phyloP scores from a whole-genome alignment of 2,113 vertebrate species.

The Silurus asotus region DNA sequence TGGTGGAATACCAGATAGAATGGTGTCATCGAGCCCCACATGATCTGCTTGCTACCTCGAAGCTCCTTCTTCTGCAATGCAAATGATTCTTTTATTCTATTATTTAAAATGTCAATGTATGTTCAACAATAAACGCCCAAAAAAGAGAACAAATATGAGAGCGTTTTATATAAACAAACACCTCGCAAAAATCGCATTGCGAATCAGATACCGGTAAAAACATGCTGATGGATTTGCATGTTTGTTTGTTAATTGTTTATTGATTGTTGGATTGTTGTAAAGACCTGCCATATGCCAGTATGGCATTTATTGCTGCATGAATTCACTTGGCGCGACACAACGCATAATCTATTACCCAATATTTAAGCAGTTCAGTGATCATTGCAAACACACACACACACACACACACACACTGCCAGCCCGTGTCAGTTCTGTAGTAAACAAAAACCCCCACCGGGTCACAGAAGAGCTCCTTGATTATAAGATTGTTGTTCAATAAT shows the following conservation, averaged over 20 bases:
- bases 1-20: not conserved
- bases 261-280: not conserved
- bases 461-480: not conserved
- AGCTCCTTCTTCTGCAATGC: not conserved
- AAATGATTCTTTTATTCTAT: not conserved
- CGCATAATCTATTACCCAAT: slow-evolving; percentile 2
- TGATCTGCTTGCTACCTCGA: not conserved
- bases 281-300: not conserved
- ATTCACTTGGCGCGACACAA: not conserved
- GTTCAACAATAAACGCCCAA: not conserved
- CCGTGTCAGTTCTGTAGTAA: not conserved
- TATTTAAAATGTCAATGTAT: not conserved
- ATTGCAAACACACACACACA: not conserved
- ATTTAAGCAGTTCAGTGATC: slow-evolving; percentile 1
- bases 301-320: slow-evolving; percentile 6
- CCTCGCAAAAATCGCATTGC: no score
- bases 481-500: not conserved
- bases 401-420: not conserved
- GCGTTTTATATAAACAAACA: not conserved
- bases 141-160: not conserved
- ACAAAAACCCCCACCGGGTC: not conserved
- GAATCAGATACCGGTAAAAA: not conserved
- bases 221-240: not conserved
- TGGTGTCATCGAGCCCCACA: not conserved
- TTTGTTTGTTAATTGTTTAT: slow-evolving; percentile 1